phyloP scores from a whole-genome alignment of 2,888 invertebrate genomes.

The Oithona nana region DNA sequence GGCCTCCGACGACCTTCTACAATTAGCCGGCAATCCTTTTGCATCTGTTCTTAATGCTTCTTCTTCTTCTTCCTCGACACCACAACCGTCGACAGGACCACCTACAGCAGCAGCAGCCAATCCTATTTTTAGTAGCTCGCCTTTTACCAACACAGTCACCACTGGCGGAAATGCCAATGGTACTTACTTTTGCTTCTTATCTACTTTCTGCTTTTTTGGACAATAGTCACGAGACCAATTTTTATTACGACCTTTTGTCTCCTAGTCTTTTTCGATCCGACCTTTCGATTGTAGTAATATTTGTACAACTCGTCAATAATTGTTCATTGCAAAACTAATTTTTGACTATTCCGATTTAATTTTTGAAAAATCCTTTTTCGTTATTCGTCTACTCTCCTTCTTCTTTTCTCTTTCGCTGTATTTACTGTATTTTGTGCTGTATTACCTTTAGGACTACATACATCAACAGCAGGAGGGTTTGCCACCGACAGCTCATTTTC shows the following conservation, averaged over 20 bases:
- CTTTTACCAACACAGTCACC: background rate
- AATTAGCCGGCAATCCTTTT: constrained; percentile 68
- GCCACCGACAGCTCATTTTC: background rate
- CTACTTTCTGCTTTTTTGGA: no score
- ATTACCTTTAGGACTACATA: background rate
- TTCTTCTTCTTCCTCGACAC: background rate
- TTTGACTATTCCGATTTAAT: no score
- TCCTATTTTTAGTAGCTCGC: constrained; percentile 5
- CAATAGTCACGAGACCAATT: no score
- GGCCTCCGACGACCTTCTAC: constrained; percentile 71
- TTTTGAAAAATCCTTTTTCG: background rate
- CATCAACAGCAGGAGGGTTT: background rate
- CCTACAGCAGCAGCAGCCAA: constrained; percentile 19
- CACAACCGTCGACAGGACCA: constrained; percentile 2
- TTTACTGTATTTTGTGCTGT: background rate
- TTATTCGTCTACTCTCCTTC: background rate
- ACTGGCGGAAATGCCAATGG: constrained; percentile 1
- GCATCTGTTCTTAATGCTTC: constrained; percentile 31
- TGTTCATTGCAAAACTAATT: no score
- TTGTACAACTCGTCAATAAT: no score
- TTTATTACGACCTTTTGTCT: no score
- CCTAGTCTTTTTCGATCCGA: no score
- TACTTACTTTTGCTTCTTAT: no score
- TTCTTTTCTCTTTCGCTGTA: background rate
- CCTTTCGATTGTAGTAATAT: no score